phyloP scores from a whole-genome alignment of 2,113 vertebrate genomes.

The Vombatus ursinus region DNA sequence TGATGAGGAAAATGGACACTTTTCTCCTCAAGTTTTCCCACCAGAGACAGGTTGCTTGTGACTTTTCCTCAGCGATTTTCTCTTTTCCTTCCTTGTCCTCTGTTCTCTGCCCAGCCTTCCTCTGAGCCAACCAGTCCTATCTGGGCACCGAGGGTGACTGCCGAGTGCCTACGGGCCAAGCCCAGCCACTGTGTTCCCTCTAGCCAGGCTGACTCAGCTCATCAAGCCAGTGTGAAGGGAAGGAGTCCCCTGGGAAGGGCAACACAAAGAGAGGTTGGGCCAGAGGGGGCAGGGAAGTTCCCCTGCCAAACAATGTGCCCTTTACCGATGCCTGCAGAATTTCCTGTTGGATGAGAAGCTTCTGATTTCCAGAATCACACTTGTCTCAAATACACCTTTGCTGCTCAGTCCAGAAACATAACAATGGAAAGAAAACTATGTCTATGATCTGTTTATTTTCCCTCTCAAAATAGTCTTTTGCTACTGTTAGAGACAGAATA shows the following conservation, averaged over 20 bases:
- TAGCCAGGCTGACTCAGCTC: background rate
- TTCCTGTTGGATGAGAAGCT: background rate
- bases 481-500: slow-evolving; percentile 49
- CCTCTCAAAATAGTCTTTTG: background rate
- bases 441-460: background rate
- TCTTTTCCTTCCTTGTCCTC: background rate
- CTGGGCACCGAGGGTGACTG: background rate
- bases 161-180: background rate
- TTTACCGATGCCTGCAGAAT: background rate
- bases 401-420: background rate
- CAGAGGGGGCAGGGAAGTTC: background rate
- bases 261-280: background rate
- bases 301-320: background rate
- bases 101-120: background rate
- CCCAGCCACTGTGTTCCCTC: background rate
- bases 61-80: background rate
- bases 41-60: background rate
- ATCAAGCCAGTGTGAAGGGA: background rate
- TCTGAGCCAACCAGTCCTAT: background rate
- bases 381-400: background rate
- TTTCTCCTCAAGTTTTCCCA: background rate
- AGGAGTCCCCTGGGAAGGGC: background rate
- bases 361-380: background rate
- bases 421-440: background rate
- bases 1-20: background rate